phyloP scores from a whole-genome alignment of 2,888 invertebrate genomes.

The Icerya purchasi region DNA sequence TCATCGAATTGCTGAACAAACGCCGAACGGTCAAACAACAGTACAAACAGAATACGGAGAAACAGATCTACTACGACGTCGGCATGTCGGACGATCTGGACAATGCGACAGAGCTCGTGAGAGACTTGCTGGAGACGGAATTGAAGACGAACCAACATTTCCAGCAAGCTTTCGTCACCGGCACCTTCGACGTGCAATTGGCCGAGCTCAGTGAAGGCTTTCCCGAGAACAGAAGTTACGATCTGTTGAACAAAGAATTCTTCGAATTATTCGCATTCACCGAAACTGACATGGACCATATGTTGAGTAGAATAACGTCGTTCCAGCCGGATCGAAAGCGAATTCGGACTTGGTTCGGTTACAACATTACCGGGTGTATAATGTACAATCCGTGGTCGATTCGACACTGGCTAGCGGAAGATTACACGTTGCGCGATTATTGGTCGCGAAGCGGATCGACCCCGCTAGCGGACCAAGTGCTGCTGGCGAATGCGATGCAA shows the following conservation, averaged over 20 bases:
- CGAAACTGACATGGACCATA: not conserved
- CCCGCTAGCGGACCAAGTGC: not conserved
- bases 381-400: not conserved
- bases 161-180: not conserved
- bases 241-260: not conserved
- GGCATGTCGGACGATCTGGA: not conserved
- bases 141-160: not conserved
- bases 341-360: not conserved
- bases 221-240: not conserved
- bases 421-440: not conserved
- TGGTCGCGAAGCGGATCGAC: not conserved
- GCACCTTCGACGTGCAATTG: not conserved
- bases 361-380: not conserved
- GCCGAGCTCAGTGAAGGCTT: not conserved
- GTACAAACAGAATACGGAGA: not conserved
- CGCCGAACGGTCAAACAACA: not conserved
- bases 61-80: not conserved
- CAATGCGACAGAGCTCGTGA: not conserved
- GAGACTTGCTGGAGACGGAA: not conserved
- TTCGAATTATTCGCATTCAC: not conserved
- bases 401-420: not conserved
- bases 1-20: not conserved
- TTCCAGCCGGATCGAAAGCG: not conserved
- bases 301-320: not conserved
- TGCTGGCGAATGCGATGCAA: not conserved